These are phyloP conservation scores for Episyrphus balteatus DNA, from an alignment of 1,140 invertebrate species.

Conservation along the genomic window DNA sequence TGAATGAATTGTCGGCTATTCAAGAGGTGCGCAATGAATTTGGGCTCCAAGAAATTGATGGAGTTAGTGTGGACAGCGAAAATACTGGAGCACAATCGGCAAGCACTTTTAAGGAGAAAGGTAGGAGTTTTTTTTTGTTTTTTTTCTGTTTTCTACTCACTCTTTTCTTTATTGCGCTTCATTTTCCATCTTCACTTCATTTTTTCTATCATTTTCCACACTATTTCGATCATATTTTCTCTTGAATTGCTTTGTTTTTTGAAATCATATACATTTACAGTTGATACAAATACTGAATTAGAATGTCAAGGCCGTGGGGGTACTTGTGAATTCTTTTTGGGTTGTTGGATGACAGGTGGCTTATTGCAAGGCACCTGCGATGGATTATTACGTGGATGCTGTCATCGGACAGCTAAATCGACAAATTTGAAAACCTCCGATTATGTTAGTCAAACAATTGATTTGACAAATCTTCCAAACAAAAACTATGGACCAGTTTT, in stretches of 20 bases:
- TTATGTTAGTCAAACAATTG: slow-evolving; percentile 27
- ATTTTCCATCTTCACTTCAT: background rate
- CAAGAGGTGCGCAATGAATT: slow-evolving; percentile 42
- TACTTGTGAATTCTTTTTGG: slow-evolving; percentile 83
- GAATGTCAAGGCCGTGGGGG: slow-evolving; percentile 54
- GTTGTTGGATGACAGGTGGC: slow-evolving; percentile 84
- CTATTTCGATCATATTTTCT: background rate
- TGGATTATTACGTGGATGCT: slow-evolving; percentile 76
- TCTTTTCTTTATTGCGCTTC: no score
- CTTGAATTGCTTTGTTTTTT: no score
- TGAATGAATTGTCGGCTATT: slow-evolving; percentile 42
- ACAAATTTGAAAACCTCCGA: slow-evolving; percentile 46
- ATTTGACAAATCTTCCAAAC: slow-evolving; percentile 36
- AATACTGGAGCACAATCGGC: slow-evolving; percentile 30
- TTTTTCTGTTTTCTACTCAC: background rate
- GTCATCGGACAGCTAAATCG: slow-evolving; percentile 63
- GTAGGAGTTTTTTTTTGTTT: slow-evolving; percentile 28
- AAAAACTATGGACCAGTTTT: slow-evolving; percentile 54
- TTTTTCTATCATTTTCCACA: background rate
- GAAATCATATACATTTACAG: slow-evolving; percentile 16
- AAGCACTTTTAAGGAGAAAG: slow-evolving; percentile 43
- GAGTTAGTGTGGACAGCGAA: slow-evolving; percentile 10
- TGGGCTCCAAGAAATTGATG: slow-evolving; percentile 42
- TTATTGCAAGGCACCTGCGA: slow-evolving; percentile 74
- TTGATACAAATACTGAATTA: slow-evolving; percentile 38